Evolutionary conservation across 1,140 invertebrate species (phyloP), one percentile per base, ranked within the genome.

Genomic region (Alviniconcha marisindica): DNA sequence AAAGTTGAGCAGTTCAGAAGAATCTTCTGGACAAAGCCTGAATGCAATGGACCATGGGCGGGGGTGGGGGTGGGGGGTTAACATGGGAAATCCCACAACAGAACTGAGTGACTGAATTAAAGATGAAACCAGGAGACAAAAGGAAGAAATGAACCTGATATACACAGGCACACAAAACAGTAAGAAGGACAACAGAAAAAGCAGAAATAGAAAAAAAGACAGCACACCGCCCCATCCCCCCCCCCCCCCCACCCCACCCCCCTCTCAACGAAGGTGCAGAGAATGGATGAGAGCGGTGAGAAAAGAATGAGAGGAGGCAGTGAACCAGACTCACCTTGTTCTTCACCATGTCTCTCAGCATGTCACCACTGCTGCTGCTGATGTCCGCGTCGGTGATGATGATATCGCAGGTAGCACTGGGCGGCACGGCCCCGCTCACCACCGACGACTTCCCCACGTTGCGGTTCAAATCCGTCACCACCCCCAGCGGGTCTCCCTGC

Each of bases 341-440:
- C 84, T 91, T 90, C 18, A 93, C 92, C 81, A 93, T 86, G 56
- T 93, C 91, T n/a, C 89, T 83, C 86, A 93, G 87, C 77, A 92
- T 92, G 51, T 93, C 92, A 14, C 87, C 88, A 63, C 76, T 79
- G 86, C 83, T 77, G 81, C 69, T 73, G 85, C 77, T 86, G 86
- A 36, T 81, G 71, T 73, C 73, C 56, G 77, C 71, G 42, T 74
- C 63, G 10, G 63, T 91, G n/a, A 91, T 87, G 36, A 91, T 87
- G 69, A 91, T 91, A 83, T 91, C 91, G 85, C 91, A 91, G n/a
- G 88, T 86, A 38, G 88, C 85, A 10, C 33, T 77, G 15, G 63
- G 60, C 12, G 60, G 38, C 14, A 12, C 1, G 3, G 28, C 2
- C 2, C 40, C 42, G 21, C 4, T 24, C 24, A 51, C 28, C 24